Evolutionary conservation across 2,888 invertebrate species (phyloP).

Genomic region (Criorhina ranunculi): DNA sequence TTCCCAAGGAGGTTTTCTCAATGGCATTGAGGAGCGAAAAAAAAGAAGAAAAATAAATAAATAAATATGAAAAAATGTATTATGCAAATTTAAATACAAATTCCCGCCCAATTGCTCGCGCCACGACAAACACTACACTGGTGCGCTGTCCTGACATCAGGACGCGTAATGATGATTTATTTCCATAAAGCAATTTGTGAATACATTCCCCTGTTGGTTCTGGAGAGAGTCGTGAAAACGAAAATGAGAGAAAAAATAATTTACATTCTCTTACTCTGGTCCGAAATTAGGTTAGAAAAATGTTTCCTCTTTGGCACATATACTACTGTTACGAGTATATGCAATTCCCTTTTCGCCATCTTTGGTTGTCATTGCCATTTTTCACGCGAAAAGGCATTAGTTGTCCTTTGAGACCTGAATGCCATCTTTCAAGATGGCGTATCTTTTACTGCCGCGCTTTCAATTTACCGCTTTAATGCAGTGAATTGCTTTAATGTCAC

Average conservation of each 20-base stretch:
- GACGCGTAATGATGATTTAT: conserved; percentile 71
- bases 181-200: conserved; percentile 70
- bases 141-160: conserved; percentile 11
- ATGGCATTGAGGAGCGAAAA: not conserved
- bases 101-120: conserved; percentile 50
- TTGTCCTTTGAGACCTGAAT: conserved; percentile 50
- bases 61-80: conserved; percentile 44
- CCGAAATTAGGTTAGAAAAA: conserved; percentile 59
- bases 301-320: conserved; percentile 23
- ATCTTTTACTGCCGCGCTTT: conserved; percentile 38
- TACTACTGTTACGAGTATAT: not conserved
- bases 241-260: conserved; percentile 29
- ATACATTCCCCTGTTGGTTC: conserved; percentile 25
- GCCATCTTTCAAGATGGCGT: conserved; percentile 42
- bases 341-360: conserved; percentile 31
- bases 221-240: conserved; percentile 26
- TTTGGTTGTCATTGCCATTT: conserved; percentile 18
- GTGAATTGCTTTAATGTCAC: conserved; percentile 40
- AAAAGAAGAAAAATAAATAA: conserved; percentile 10
- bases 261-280: conserved; percentile 43
- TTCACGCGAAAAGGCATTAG: conserved; percentile 38
- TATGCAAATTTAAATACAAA: conserved; percentile 72
- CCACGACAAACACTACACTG: conserved; percentile 16
- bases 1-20: not conserved
- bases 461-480: conserved; percentile 40